Evolutionary conservation across 2,113 vertebrate genomes (phyloP), one percentile per base, ranked within the genome.

Genomic region (Melanostigma gelatinosum): DNA sequence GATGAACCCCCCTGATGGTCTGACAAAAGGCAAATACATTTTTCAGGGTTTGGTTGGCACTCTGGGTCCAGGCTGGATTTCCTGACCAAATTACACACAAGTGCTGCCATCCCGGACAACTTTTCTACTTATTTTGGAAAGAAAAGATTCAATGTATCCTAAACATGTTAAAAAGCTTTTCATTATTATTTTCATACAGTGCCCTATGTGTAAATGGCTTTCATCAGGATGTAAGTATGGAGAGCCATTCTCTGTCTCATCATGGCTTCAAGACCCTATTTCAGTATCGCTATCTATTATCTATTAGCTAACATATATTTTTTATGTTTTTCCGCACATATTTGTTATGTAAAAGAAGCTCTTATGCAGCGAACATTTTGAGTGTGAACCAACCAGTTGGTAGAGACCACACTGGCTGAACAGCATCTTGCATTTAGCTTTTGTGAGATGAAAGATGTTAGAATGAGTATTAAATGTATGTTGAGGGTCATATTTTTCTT

Each of bases 1-100:
- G 89, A 92, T 93, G 87, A 92, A 93, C 83, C 79, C 90, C 85
- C 89, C 89, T 32, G 83, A 73, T 50, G 90, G 18, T 86, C 58
- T 76, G 78, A 84, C 65, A 82, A 91, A 92, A 89, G 87, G 73
- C 87, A 88, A 82, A 87, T 55, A 82, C 75, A 82, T 88, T 88
- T 86, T 88, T 82, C 76, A 72, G 79, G 60, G 50, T 84, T 84
- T 52, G 77, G 57, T 76, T 86, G n/a, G 15, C 16, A 32, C 55
- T 72, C 34, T 3, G 1, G 48, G 60, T 83, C 40, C 75, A 76
- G 13, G 22, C 77, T 85, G 52, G 66, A 75, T 83, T 85, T 80
- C 27, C n/a, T 69, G 71, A 68, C 16, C 11, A 67, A 72, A 63
- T 52, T 29, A 78, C 61, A 73, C 38, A 74, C 24, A 15, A 24